phyloP scores from a whole-genome alignment of 2,888 invertebrate genomes.

The Platerodrilus igneus region DNA sequence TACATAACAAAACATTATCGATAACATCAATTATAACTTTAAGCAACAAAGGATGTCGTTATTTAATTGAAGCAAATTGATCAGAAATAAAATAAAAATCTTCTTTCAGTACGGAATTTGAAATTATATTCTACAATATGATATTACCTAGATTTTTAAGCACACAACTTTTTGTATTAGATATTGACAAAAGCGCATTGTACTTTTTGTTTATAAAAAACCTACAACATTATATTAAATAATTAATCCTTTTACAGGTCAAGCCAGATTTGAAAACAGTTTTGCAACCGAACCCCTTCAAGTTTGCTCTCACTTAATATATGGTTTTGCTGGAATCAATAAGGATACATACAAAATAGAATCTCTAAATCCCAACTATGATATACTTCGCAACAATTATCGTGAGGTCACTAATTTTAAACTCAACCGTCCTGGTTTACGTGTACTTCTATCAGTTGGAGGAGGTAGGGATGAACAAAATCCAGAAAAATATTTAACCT shows the following conservation, averaged over 20 bases:
- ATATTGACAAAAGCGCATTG: too few relatives aligned
- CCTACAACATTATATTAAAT: too few relatives aligned
- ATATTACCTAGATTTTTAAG: too few relatives aligned
- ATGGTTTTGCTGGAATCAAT: conserved; percentile 73
- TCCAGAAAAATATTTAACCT: conserved; percentile 62
- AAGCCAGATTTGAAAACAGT: conserved; percentile 67
- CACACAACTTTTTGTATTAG: too few relatives aligned
- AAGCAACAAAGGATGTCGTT: too few relatives aligned
- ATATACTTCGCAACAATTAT: conserved; percentile 71
- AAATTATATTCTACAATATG: too few relatives aligned
- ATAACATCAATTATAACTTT: too few relatives aligned
- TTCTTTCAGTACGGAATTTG: too few relatives aligned
- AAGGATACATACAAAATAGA: conserved; percentile 64
- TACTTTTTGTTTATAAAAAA: too few relatives aligned
- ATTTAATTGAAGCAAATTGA: too few relatives aligned
- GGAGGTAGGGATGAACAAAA: conserved; percentile 67
- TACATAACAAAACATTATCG: too few relatives aligned
- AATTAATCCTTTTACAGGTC: conserved; percentile 57
- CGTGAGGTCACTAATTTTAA: conserved; percentile 66
- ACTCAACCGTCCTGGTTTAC: conserved; percentile 63
- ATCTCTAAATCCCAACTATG: conserved; percentile 66
- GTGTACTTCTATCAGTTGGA: conserved; percentile 71
- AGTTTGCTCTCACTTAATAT: conserved; percentile 74
- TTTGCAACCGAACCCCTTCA: conserved; percentile 71
- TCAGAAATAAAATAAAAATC: too few relatives aligned